Evolutionary conservation across 2,888 invertebrate genomes (phyloP).

Genomic region (Caenorhabditis imperialis): DNA sequence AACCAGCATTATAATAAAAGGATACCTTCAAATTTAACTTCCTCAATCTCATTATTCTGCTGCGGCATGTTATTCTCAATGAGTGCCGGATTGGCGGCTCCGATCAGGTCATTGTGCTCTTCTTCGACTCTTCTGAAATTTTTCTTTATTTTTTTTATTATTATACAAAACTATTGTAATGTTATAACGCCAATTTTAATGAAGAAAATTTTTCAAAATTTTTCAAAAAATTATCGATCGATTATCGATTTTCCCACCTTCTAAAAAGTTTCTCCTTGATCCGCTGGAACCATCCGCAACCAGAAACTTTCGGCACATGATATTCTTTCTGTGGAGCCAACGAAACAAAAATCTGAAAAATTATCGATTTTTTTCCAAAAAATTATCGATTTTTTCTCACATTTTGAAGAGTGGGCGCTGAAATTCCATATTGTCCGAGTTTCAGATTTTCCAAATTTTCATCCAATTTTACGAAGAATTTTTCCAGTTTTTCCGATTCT

Average conservation of each 20-base stretch:
- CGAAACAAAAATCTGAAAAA: slow-evolving; percentile 65
- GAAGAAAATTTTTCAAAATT: too few species aligned
- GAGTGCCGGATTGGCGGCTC: slow-evolving; percentile 21
- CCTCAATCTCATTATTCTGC: slow-evolving; percentile 39
- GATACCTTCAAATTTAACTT: slow-evolving; percentile 47
- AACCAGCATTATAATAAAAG: too few species aligned
- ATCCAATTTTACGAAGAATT: slow-evolving; percentile 68
- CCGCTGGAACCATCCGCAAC: slow-evolving; percentile 21
- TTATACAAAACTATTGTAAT: too few species aligned
- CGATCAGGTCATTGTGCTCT: slow-evolving; percentile 42
- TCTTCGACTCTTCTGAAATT: slow-evolving; percentile 23
- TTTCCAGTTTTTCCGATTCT: slow-evolving; percentile 58
- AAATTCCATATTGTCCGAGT: slow-evolving; percentile 70
- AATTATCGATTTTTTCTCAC: slow-evolving; percentile 45
- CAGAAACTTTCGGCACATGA: slow-evolving; percentile 48
- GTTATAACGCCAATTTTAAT: too few species aligned
- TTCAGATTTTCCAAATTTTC: slow-evolving; percentile 44
- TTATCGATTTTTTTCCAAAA: neutral
- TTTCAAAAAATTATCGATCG: too few species aligned
- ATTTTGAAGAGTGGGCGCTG: slow-evolving; percentile 73
- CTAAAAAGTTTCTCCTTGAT: slow-evolving; percentile 18
- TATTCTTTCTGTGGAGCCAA: slow-evolving; percentile 70
- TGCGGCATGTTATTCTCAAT: slow-evolving; percentile 30
- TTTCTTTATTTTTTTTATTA: neutral
- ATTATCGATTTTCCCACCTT: slow-evolving; percentile 6